phyloP scores from a whole-genome alignment of 2,888 invertebrate genomes.

The Tetramorium bicarinatum region DNA sequence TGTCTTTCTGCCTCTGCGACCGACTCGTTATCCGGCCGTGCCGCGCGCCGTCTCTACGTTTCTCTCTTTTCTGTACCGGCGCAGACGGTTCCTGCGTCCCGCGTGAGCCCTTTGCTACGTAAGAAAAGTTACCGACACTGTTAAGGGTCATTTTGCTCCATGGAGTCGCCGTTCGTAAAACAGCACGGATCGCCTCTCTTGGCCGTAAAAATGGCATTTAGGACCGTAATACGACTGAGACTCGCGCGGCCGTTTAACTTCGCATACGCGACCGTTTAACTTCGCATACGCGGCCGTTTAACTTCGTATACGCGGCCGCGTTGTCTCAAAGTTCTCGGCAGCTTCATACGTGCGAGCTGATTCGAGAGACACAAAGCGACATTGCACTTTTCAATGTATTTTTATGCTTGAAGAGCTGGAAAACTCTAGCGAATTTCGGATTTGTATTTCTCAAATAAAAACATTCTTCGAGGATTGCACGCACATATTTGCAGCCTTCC shows the following conservation, averaged over 20 bases:
- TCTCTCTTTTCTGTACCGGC: constrained; percentile 45
- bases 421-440: background rate
- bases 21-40: constrained; percentile 69
- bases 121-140: constrained; percentile 66
- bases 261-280: too few species aligned
- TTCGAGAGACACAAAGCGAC: background rate
- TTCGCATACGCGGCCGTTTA: constrained; percentile 22
- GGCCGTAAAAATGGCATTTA: constrained; percentile 67
- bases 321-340: constrained; percentile 13
- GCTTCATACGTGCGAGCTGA: background rate
- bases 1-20: constrained; percentile 59
- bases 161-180: constrained; percentile 60
- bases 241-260: constrained; percentile 40
- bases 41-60: constrained; percentile 42
- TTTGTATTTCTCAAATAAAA: background rate
- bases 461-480: background rate
- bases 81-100: constrained; percentile 37
- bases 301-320: constrained; percentile 11
- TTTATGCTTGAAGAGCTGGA: background rate
- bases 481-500: background rate
- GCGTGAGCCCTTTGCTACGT: constrained; percentile 44
- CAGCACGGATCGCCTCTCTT: constrained; percentile 53
- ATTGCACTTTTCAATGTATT: constrained; percentile 13
- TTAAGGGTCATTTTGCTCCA: constrained; percentile 68
- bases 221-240: constrained; percentile 46